A percentile compares a stretch with the other conserved stretches of the same genome.
Conservation (phyloP, 1,140 invertebrate species). For the Andrena cerasifolii region DNA sequence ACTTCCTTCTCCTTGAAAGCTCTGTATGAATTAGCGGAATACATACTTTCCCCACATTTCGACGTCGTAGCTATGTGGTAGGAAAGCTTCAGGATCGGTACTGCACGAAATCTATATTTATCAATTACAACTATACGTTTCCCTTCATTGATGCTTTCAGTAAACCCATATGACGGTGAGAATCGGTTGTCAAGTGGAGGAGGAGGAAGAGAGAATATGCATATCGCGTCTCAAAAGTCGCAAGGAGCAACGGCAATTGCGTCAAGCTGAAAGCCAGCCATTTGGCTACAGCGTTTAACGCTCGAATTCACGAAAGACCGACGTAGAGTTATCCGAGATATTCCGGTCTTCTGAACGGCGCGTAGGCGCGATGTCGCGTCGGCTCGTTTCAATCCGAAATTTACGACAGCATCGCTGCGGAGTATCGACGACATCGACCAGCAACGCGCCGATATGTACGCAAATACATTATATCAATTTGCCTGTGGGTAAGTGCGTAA, state of each 20-base stretch:
- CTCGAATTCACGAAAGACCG: conserved; percentile 3
- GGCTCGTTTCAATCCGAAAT: conserved; percentile 1
- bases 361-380: neutral
- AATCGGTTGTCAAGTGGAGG: conserved; percentile 1
- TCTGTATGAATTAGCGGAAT: too few species aligned
- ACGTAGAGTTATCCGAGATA: neutral
- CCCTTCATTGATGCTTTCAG: too few species aligned
- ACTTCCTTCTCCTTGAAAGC: too few species aligned
- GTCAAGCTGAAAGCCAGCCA: conserved; percentile 26
- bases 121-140: too few species aligned
- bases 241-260: conserved; percentile 15
- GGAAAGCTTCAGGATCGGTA: too few species aligned
- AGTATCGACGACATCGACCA: neutral
- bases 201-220: conserved; percentile 16
- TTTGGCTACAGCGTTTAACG: neutral
- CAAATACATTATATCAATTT: conserved; percentile 30
- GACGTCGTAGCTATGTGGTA: too few species aligned
- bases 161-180: neutral
- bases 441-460: conserved; percentile 14
- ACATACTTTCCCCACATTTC: too few species aligned
- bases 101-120: neutral
- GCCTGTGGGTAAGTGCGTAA: conserved; percentile 10
- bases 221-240: conserved; percentile 5
- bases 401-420: neutral
- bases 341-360: too few species aligned